phyloP scores from a whole-genome alignment of 2,888 invertebrate genomes.

The Eucriotettix oculatus region DNA sequence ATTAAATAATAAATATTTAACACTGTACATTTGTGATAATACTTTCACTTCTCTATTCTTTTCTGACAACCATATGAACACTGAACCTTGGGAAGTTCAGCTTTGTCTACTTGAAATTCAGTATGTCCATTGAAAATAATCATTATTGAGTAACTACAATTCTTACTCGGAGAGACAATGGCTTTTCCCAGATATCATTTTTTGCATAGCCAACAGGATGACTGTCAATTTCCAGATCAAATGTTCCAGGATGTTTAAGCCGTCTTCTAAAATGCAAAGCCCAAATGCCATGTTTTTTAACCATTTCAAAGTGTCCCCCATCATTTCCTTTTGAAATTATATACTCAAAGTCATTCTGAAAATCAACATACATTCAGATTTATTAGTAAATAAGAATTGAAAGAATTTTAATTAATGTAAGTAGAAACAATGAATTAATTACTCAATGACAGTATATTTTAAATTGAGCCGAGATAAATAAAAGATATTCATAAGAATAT shows the following conservation, averaged over 20 bases:
- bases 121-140: neutral
- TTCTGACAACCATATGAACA: neutral
- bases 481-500: too few species aligned
- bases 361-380: neutral
- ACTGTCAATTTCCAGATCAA: slow-evolving; percentile 38
- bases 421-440: neutral
- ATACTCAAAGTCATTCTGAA: slow-evolving; percentile 36
- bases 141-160: slow-evolving; percentile 31
- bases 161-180: slow-evolving; percentile 32
- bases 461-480: too few species aligned
- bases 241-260: slow-evolving; percentile 33
- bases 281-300: slow-evolving; percentile 38
- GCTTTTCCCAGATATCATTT: slow-evolving; percentile 34
- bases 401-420: neutral
- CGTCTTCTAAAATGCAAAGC: slow-evolving; percentile 39
- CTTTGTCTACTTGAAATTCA: neutral
- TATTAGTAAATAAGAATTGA: neutral
- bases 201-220: slow-evolving; percentile 19
- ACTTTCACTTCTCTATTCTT: too few species aligned
- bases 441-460: neutral
- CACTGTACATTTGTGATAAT: neutral
- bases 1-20: neutral
- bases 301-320: slow-evolving; percentile 36
- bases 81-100: neutral
- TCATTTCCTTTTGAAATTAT: slow-evolving; percentile 39